Evolutionary conservation across 2,797 vertebrate species (phyloP).

Genomic region (Typhlichthys eigenmanni): DNA sequence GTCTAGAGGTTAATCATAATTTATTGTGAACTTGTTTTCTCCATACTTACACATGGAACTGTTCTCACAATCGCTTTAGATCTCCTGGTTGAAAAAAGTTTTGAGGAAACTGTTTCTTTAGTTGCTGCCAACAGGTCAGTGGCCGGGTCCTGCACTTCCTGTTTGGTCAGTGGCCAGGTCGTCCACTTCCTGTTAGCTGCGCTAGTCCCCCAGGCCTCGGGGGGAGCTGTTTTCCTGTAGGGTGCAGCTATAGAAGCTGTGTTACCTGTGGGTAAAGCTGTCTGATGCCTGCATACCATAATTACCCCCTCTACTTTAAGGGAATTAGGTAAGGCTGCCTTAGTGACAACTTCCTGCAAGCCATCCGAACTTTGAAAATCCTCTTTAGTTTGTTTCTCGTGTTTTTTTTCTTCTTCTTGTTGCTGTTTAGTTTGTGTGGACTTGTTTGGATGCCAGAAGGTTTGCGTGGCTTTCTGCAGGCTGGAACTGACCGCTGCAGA

Average conservation of each 20-base stretch:
- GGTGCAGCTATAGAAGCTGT: constrained; percentile 39
- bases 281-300: constrained; percentile 66
- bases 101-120: too few species aligned
- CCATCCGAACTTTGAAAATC: constrained; percentile 71
- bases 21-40: too few species aligned
- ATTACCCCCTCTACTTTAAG: constrained; percentile 51
- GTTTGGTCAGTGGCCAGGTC: too few species aligned
- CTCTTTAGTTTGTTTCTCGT: constrained; percentile 41
- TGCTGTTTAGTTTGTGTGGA: constrained; percentile 47
- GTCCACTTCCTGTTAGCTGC: too few species aligned
- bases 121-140: too few species aligned
- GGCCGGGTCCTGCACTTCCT: too few species aligned
- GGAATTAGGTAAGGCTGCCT: constrained; percentile 71
- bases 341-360: constrained; percentile 76
- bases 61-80: too few species aligned
- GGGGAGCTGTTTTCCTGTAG: constrained; percentile 23
- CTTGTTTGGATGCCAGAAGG: constrained; percentile 70
- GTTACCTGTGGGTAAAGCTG: constrained; percentile 79
- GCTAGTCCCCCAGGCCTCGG: not conserved
- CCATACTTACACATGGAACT: too few species aligned
- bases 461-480: constrained; percentile 74
- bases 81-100: too few species aligned
- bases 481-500: constrained; percentile 80
- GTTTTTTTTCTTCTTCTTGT: constrained; percentile 28
- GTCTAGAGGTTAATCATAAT: too few species aligned